phyloP scores from a whole-genome alignment of 1,140 invertebrate species.

The Brachionus asplanchnoidis region DNA sequence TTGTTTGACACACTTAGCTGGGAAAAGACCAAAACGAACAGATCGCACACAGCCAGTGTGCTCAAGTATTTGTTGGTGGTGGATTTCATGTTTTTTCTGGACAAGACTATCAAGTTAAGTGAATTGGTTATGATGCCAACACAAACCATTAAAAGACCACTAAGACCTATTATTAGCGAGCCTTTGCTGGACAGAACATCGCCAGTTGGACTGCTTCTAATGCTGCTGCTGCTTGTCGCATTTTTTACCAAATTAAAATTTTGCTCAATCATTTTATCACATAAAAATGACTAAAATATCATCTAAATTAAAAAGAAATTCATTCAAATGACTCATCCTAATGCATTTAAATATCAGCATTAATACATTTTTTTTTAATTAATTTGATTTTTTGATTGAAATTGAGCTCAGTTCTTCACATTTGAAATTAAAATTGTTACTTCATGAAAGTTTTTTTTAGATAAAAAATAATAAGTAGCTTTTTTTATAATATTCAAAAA shows the following conservation, averaged over 20 bases:
- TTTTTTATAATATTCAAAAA: background rate
- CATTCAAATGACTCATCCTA: no score
- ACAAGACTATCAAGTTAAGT: slow-evolving; percentile 52
- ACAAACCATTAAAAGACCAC: slow-evolving; percentile 48
- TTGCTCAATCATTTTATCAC: background rate
- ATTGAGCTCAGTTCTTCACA: no score
- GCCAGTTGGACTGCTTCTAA: no score
- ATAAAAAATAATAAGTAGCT: background rate
- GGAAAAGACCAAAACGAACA: slow-evolving; percentile 30
- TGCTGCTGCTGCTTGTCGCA: background rate
- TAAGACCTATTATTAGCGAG: background rate
- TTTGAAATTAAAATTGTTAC: background rate
- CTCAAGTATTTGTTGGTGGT: slow-evolving; percentile 55
- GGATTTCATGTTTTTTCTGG: slow-evolving; percentile 49
- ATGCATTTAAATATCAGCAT: no score
- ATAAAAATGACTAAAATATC: background rate
- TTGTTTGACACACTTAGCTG: slow-evolving; percentile 1
- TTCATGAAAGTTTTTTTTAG: background rate
- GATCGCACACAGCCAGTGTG: slow-evolving; percentile 53
- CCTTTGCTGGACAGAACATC: background rate
- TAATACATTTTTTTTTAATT: no score
- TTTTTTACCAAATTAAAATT: background rate
- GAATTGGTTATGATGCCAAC: slow-evolving; percentile 54
- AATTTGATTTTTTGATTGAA: no score
- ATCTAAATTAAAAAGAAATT: background rate